phyloP scores from a whole-genome alignment of 2,113 vertebrate species.

The Glaucidium brasilianum region DNA sequence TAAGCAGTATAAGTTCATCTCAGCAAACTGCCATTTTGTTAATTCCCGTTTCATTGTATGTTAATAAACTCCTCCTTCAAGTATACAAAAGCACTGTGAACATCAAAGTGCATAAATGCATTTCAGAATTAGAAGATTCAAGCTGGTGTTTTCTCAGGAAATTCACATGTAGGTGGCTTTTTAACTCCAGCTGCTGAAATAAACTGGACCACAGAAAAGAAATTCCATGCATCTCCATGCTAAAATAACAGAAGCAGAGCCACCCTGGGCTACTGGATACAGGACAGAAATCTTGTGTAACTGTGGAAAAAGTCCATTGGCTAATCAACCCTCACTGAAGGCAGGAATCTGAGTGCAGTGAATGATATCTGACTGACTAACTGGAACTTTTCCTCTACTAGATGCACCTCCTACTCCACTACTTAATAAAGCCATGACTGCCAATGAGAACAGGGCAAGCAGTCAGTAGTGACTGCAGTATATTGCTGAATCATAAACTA shows the following conservation, averaged over 20 bases:
- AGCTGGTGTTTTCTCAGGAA: background rate
- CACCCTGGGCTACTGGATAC: background rate
- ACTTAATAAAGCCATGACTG: background rate
- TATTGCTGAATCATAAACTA: background rate
- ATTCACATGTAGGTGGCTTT: fast-evolving
- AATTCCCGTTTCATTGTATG: background rate
- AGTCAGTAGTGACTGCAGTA: background rate
- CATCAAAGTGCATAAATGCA: background rate
- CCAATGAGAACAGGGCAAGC: background rate
- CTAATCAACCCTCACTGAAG: background rate
- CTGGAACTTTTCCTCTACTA: background rate
- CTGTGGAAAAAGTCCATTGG: background rate
- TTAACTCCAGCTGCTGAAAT: background rate
- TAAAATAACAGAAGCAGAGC: background rate
- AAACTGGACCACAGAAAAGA: background rate
- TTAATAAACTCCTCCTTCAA: background rate
- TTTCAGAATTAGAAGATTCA: background rate
- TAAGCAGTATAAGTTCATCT: background rate
- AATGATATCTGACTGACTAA: background rate
- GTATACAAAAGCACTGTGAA: background rate
- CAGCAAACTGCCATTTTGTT: background rate
- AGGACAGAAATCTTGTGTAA: background rate
- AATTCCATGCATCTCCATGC: background rate
- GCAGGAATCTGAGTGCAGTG: background rate
- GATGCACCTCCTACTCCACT: background rate